Evolutionary conservation across 2,113 vertebrate species (phyloP).

Genomic region (Dicerorhinus sumatrensis): DNA sequence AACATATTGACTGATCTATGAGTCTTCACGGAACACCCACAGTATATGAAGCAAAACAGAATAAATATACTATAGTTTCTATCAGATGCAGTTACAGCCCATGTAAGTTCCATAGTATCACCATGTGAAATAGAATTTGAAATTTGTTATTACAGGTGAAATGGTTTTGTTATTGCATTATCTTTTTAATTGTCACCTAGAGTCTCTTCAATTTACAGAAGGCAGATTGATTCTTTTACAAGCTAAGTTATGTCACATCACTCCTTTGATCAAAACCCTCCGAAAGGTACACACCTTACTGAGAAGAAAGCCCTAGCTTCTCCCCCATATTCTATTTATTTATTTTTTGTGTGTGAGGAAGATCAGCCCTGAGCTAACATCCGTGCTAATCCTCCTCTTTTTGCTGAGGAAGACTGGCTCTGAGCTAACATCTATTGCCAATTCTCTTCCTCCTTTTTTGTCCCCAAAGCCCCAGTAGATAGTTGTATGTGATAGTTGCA

Average conservation of each 20-base stretch:
- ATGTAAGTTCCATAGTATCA: not conserved
- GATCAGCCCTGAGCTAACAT: too few relatives aligned
- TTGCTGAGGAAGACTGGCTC: too few relatives aligned
- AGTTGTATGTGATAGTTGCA: too few relatives aligned
- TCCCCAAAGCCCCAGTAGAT: too few relatives aligned
- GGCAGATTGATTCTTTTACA: not conserved
- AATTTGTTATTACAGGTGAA: not conserved
- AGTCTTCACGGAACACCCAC: not conserved
- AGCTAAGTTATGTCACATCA: not conserved
- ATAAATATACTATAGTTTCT: not conserved
- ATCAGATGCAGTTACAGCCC: not conserved
- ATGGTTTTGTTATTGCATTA: not conserved
- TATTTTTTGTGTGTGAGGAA: too few relatives aligned
- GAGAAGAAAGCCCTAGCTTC: not conserved
- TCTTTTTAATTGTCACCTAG: not conserved
- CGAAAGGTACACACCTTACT: not conserved
- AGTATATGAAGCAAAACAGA: not conserved
- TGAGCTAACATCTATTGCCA: too few relatives aligned
- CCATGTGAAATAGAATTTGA: not conserved
- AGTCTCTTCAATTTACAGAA: not conserved
- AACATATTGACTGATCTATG: not conserved
- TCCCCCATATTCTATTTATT: not conserved
- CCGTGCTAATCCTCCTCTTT: too few relatives aligned
- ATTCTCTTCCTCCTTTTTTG: too few relatives aligned
- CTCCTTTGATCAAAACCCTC: not conserved